Conservation (phyloP, 1,140 invertebrate genomes). For the Eubasilissa regina region DNA sequence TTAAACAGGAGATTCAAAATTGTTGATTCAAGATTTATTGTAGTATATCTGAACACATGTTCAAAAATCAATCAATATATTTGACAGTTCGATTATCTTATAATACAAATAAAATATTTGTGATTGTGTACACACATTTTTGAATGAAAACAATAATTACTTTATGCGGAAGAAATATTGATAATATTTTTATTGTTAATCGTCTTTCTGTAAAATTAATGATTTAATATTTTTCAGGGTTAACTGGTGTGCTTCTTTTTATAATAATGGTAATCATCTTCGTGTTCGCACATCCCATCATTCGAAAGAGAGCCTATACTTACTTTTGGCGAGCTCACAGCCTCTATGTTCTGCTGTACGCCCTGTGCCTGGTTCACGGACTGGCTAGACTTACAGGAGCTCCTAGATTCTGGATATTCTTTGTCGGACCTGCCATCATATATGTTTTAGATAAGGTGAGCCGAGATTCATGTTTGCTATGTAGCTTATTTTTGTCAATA, state of each 20-base stretch:
- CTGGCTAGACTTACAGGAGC: constrained; percentile 94
- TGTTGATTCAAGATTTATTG: too few relatives aligned
- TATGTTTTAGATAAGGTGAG: constrained; percentile 92
- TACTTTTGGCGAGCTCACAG: constrained; percentile 99
- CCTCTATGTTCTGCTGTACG: constrained; percentile 92
- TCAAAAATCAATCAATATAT: too few relatives aligned
- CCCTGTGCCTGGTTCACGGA: constrained; percentile 93
- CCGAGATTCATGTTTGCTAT: not conserved
- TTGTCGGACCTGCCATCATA: constrained; percentile 92
- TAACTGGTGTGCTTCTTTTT: constrained; percentile 96
- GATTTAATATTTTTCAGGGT: constrained; percentile 73
- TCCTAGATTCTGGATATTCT: constrained; percentile 96
- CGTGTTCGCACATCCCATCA: constrained; percentile 95
- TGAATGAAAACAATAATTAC: too few relatives aligned
- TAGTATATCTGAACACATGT: too few relatives aligned
- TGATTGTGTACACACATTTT: too few relatives aligned
- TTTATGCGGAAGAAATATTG: too few relatives aligned
- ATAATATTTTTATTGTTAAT: too few relatives aligned
- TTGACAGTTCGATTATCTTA: too few relatives aligned
- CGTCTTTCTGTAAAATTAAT: not conserved
- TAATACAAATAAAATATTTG: too few relatives aligned
- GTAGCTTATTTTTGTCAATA: too few relatives aligned
- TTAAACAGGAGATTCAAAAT: too few relatives aligned
- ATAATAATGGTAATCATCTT: constrained; percentile 97
- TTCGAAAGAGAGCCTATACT: constrained; percentile 94